Base-by-base conservation (phyloP, 2,797 vertebrate species). In the Salmo trutta region DNA sequence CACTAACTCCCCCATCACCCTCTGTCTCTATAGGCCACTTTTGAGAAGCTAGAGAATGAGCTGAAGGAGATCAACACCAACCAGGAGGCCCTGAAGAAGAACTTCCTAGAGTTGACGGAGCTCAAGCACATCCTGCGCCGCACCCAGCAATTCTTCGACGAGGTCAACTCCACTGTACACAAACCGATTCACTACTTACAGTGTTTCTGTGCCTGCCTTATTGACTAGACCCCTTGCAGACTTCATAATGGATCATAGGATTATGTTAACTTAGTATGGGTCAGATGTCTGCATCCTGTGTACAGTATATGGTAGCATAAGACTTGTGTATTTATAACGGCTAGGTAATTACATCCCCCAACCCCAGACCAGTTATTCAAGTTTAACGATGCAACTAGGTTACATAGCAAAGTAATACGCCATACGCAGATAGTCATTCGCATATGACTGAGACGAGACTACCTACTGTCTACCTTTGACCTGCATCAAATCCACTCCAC, bases 31-130 rank as follows among this genome's bases (percentile, higher is more conserved):
- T 84, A 99, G 98, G 98, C 98, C 83, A 98, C 98, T 59, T 99
- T 99, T 86, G 98, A 99, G 91, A 99, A 99, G 89, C 96, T 99
- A 71, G 98, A 99, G 85, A 99, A 98, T 10, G 98, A 99, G 68
- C 93, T 99, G 77, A 99, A 98, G 81, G 98, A 99, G 91, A 99
- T 99, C 88, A 99, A 99, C 91, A 98, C 97, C 27, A 99, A 99
- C 89, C 98, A 99, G 88, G 98, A 99, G 78, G 98, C 98, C 17
- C 91, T 99, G 82, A 99, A 99, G 92, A 98, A 95, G 86, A 99
- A 99, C 90, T 99, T 99, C 91, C 91, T 99, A 86, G 98, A 99
- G 84, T 90, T 99, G 90, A 99, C 97, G 0, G 98, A 99, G 88
- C 94, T 99, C 84, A 99, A 99, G 84, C 98, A 97, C 91, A 99